Evolutionary conservation across 2,113 vertebrate species (phyloP).

Genomic region (Nettapus auritus): DNA sequence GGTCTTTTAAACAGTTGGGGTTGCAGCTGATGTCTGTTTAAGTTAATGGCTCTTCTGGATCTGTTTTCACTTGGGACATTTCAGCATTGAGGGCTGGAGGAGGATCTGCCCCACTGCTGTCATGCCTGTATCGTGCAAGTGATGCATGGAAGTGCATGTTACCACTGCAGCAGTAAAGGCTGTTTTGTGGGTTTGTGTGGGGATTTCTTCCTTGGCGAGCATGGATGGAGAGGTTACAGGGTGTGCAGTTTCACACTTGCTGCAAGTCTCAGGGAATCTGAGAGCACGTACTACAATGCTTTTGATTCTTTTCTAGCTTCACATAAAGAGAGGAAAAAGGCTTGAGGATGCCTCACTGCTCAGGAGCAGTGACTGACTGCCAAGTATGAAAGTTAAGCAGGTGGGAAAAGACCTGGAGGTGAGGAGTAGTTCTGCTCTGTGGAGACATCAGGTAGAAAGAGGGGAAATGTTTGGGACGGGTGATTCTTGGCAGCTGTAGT

Average conservation of each 20-base stretch:
- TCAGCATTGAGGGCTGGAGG: neutral
- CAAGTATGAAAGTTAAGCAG: neutral
- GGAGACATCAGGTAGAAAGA: neutral
- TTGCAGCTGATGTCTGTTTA: neutral
- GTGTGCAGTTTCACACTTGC: neutral
- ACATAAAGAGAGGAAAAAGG: neutral
- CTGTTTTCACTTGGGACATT: neutral
- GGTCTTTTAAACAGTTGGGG: neutral
- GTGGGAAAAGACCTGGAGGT: neutral
- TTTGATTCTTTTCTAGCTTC: neutral
- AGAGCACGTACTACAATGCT: neutral
- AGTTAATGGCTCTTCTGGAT: neutral
- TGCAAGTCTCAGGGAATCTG: neutral
- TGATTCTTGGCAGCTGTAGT: neutral
- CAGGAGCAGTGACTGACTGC: neutral
- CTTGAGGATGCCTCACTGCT: neutral
- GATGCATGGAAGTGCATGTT: neutral
- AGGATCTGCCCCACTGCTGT: neutral
- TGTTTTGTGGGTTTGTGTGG: neutral
- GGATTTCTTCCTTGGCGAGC: neutral
- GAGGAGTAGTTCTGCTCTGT: neutral
- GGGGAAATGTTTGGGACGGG: neutral
- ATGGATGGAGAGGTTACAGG: neutral
- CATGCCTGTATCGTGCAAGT: rapidly evolving
- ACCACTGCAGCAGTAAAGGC: neutral